phyloP scores from a whole-genome alignment of 2,888 invertebrate genomes.

The Abrostola triplasia region DNA sequence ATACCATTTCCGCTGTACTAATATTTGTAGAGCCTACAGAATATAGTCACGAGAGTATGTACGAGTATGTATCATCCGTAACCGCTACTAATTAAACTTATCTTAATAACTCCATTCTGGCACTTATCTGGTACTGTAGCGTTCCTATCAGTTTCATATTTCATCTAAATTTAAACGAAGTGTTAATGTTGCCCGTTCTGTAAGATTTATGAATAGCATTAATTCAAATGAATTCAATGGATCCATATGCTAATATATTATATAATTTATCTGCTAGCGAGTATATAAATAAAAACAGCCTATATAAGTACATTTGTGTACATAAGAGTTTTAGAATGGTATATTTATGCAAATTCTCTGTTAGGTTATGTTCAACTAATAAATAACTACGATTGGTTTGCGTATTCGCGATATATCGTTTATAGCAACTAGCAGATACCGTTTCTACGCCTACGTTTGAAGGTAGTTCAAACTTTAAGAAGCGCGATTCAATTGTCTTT shows the following conservation, averaged over 20 bases:
- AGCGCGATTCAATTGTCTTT: no score
- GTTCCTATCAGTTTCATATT: no score
- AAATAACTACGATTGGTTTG: constrained; percentile 13
- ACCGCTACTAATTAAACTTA: no score
- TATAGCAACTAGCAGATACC: background rate
- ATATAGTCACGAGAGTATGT: no score
- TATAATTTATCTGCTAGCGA: constrained; percentile 13
- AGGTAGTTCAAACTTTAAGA: no score
- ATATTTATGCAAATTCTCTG: constrained; percentile 42
- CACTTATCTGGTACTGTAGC: no score
- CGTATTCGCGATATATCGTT: constrained; percentile 14
- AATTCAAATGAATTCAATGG: constrained; percentile 38
- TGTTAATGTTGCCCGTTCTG: constrained; percentile 14
- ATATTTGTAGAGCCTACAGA: no score
- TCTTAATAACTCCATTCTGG: no score
- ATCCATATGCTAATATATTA: constrained; percentile 13
- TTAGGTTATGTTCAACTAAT: constrained; percentile 20
- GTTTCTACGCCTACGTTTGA: background rate
- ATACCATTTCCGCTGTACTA: no score
- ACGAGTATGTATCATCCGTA: no score
- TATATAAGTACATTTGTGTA: constrained; percentile 22
- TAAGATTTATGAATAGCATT: constrained; percentile 24
- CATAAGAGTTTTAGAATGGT: constrained; percentile 32
- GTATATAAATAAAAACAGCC: constrained; percentile 25
- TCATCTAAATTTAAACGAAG: background rate